Percentiles rank a stretch among this genome's conserved stretches.
Evolutionary conservation across 2,888 invertebrate species (phyloP).

Genomic region (Synanthedon formicaeformis): DNA sequence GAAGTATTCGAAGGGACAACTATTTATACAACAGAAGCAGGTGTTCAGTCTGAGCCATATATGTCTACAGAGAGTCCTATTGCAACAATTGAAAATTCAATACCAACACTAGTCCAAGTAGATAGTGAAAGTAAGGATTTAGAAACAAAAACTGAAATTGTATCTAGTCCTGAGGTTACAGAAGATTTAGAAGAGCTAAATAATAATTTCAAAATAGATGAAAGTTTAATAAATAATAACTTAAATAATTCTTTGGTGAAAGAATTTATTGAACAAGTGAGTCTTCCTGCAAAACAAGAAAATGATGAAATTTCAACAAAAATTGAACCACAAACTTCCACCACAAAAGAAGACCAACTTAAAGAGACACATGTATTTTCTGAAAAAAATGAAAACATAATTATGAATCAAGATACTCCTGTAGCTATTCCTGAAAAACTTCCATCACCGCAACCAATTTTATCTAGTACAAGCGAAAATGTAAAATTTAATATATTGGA

Average conservation of each 20-base stretch:
- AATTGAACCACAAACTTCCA: no score
- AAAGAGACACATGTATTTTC: neutral
- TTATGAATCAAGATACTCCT: slow-evolving; percentile 3
- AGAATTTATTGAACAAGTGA: neutral
- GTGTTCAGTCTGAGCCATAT: slow-evolving; percentile 3
- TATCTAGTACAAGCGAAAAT: slow-evolving; percentile 15
- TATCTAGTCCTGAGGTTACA: neutral
- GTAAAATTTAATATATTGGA: slow-evolving; percentile 10
- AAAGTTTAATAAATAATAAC: neutral
- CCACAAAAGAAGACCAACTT: no score
- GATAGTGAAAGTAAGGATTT: neutral
- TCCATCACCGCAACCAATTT: slow-evolving; percentile 12
- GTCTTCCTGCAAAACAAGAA: neutral
- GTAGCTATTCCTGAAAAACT: slow-evolving; percentile 3
- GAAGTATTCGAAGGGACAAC: slow-evolving; percentile 78
- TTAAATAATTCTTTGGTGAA: neutral
- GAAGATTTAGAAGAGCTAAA: neutral
- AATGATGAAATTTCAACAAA: no score
- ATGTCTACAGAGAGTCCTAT: neutral
- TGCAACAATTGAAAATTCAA: slow-evolving; percentile 2
- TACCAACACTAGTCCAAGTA: neutral
- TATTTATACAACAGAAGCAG: slow-evolving; percentile 51
- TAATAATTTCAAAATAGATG: neutral
- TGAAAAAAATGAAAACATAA: neutral
- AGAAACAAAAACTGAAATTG: neutral